These are phyloP conservation scores for Linnaemya vulpina DNA, from an alignment of 2,888 invertebrate genomes.

Conservation along the genomic window DNA sequence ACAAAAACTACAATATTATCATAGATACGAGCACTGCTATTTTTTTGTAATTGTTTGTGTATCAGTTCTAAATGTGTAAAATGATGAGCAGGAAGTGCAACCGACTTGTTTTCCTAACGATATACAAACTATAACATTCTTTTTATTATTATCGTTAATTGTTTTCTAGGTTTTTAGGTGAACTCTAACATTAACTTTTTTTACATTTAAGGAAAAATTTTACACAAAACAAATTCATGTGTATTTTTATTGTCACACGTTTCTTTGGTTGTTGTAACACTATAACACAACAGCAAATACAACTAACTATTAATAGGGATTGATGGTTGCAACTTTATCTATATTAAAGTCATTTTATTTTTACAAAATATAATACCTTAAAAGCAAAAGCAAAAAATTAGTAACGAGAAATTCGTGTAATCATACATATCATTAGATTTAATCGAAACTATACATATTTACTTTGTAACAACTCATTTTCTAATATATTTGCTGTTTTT, in stretches of 20 bases:
- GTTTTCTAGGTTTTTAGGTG: slow-evolving; percentile 59
- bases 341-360: slow-evolving; percentile 29
- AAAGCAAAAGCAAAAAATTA: background rate
- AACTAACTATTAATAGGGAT: slow-evolving; percentile 62
- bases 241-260: slow-evolving; percentile 68
- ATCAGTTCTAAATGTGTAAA: slow-evolving; percentile 8
- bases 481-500: background rate
- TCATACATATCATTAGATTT: slow-evolving; percentile 59
- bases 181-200: slow-evolving; percentile 48
- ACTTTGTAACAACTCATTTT: background rate
- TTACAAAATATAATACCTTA: slow-evolving; percentile 38
- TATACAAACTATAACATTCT: slow-evolving; percentile 23
- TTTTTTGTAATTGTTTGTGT: slow-evolving; percentile 23
- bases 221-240: slow-evolving; percentile 30
- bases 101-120: slow-evolving; percentile 32
- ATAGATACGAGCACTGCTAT: slow-evolving; percentile 73
- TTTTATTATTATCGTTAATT: slow-evolving; percentile 23
- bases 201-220: slow-evolving; percentile 37
- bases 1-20: slow-evolving; percentile 65
- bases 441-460: background rate
- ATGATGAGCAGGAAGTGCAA: slow-evolving; percentile 22
- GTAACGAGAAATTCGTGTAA: background rate
- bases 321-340: slow-evolving; percentile 61
- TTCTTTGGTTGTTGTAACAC: slow-evolving; percentile 75
- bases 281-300: slow-evolving; percentile 55